Conservation (phyloP, 2,113 vertebrate genomes). For the Poeciliopsis turrubarensis region DNA sequence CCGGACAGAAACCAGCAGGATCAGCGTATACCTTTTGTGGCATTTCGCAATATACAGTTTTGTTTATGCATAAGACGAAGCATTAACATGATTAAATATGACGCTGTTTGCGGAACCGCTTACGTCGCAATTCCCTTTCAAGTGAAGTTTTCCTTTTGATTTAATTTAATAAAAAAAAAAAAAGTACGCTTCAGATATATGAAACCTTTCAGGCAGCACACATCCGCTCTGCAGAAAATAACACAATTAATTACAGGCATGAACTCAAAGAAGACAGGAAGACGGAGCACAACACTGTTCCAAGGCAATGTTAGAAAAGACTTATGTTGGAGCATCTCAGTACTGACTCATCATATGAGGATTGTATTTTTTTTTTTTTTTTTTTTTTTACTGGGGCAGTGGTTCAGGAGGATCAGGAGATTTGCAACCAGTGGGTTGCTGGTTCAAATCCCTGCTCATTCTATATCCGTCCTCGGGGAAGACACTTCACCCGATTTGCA, state of each 20-base stretch:
- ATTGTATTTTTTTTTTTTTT: neutral
- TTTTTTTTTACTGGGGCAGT: slow-evolving; percentile 17
- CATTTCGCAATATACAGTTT: neutral
- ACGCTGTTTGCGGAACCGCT: slow-evolving; percentile 12
- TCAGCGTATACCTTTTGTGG: slow-evolving; percentile 23
- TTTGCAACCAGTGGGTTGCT: too few relatives aligned
- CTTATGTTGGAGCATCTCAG: slow-evolving; percentile 37
- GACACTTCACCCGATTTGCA: too few relatives aligned
- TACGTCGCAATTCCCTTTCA: slow-evolving; percentile 32
- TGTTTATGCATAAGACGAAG: slow-evolving; percentile 19
- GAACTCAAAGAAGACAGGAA: slow-evolving; percentile 34
- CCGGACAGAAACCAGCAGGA: slow-evolving; percentile 18
- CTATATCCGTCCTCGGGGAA: too few relatives aligned
- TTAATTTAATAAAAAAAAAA: slow-evolving; percentile 28
- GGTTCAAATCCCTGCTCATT: too few relatives aligned
- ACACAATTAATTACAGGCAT: slow-evolving; percentile 41
- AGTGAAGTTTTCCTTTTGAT: slow-evolving; percentile 18
- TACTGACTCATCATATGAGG: neutral
- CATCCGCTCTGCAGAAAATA: slow-evolving; percentile 12
- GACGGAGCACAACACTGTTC: slow-evolving; percentile 50
- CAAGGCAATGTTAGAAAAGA: slow-evolving; percentile 69
- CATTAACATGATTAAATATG: slow-evolving; percentile 60
- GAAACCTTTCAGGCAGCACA: slow-evolving; percentile 23
- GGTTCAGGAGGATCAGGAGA: neutral
- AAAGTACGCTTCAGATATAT: slow-evolving; percentile 8